Conservation (phyloP, 2,113 vertebrate genomes). For the Trichomycterus rosablanca region DNA sequence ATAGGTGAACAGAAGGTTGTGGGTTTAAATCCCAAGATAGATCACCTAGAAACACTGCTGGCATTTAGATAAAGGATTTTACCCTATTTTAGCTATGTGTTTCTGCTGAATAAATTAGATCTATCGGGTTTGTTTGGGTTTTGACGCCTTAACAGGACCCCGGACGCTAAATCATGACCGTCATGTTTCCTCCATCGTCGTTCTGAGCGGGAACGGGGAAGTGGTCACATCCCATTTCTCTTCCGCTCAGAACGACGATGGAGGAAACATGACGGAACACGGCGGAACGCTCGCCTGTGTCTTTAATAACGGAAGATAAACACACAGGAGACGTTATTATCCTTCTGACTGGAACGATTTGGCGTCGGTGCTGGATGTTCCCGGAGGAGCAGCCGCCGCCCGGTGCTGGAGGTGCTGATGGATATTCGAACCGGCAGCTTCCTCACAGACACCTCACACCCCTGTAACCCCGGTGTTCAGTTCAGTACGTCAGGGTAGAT, state of each 20-base stretch:
- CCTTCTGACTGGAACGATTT: slow-evolving; percentile 54
- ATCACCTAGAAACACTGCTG: too few species aligned
- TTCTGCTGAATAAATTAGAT: too few species aligned
- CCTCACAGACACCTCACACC: slow-evolving; percentile 26
- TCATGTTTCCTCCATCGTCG: too few species aligned
- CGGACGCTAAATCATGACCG: too few species aligned
- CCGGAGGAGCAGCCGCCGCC: slow-evolving; percentile 44
- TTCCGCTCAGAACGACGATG: background rate
- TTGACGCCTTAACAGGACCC: too few species aligned
- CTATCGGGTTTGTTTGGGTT: too few species aligned
- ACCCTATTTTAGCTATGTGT: too few species aligned
- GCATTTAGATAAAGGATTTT: too few species aligned
- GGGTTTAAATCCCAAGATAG: background rate
- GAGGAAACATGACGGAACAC: too few species aligned
- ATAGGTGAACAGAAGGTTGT: background rate
- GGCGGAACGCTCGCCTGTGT: slow-evolving; percentile 24
- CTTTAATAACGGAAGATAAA: slow-evolving; percentile 54
- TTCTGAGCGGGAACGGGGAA: too few species aligned
- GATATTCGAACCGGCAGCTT: slow-evolving; percentile 57
- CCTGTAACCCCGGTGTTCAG: slow-evolving; percentile 26
- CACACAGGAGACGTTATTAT: slow-evolving; percentile 57
- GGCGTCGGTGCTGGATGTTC: slow-evolving; percentile 49
- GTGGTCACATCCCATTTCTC: too few species aligned
- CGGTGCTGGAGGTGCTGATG: slow-evolving; percentile 53
- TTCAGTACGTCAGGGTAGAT: background rate